Evolutionary conservation across 2,113 vertebrate genomes (phyloP).

Genomic region (Atlantisia rogersi): DNA sequence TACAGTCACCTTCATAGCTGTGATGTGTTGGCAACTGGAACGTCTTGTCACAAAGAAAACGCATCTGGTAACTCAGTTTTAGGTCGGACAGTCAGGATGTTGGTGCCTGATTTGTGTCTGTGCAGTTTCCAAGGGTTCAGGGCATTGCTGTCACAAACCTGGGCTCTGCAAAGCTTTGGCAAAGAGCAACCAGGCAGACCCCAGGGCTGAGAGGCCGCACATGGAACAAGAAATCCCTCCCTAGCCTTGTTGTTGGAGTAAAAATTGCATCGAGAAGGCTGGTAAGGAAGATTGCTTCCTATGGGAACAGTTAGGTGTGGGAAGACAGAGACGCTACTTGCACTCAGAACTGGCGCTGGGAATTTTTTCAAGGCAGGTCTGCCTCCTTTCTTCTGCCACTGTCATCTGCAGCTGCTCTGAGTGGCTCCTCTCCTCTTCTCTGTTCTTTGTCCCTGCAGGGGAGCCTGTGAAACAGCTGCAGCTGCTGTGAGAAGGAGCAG

Average conservation of each 20-base stretch:
- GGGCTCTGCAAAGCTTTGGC: background rate
- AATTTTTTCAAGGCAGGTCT: background rate
- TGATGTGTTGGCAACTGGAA: background rate
- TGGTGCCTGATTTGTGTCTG: rapidly evolving
- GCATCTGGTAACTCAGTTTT: background rate
- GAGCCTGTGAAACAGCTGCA: slow-evolving; percentile 44
- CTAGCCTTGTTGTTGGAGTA: background rate
- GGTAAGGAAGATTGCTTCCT: background rate
- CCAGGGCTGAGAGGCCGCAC: rapidly evolving
- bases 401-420: slow-evolving; percentile 34
- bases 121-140: background rate
- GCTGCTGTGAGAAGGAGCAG: slow-evolving; percentile 31
- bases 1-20: background rate
- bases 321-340: background rate
- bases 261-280: background rate
- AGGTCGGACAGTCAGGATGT: background rate
- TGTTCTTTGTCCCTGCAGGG: slow-evolving; percentile 1
- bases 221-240: background rate
- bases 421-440: background rate
- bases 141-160: background rate
- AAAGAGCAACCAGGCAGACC: background rate
- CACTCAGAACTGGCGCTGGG: background rate
- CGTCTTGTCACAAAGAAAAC: background rate
- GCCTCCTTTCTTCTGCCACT: background rate
- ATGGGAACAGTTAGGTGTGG: background rate